Evolutionary conservation across 2,113 vertebrate species (phyloP).

Genomic region (Octodon degus): DNA sequence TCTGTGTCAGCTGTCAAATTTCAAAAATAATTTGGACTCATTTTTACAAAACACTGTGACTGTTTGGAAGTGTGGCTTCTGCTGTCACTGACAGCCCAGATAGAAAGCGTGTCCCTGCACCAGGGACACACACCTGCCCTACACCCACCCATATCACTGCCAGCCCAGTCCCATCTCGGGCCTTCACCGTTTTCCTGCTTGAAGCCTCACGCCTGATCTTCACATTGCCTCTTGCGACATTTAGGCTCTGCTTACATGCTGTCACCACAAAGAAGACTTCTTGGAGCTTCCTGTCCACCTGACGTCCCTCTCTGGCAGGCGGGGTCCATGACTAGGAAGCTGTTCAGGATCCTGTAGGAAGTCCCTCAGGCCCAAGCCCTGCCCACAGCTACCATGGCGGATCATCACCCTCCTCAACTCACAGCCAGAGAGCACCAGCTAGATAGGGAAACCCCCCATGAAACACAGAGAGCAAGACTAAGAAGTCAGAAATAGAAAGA

Average conservation of each 20-base stretch:
- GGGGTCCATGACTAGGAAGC: background rate
- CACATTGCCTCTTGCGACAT: rapidly evolving
- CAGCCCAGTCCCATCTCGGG: background rate
- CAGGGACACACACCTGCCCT: background rate
- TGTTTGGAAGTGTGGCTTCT: constrained; percentile 5
- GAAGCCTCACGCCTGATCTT: background rate
- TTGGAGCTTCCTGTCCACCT: background rate
- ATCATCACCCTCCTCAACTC: background rate
- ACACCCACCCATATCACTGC: background rate
- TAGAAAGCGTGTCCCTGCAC: background rate
- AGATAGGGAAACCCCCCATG: background rate
- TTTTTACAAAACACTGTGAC: constrained; percentile 37
- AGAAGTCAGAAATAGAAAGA: constrained; percentile 2
- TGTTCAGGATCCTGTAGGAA: background rate
- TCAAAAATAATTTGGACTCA: constrained; percentile 34
- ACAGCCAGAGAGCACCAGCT: background rate
- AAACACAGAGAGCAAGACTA: constrained; percentile 41
- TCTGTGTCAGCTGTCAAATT: constrained; percentile 43
- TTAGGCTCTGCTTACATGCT: background rate
- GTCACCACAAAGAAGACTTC: background rate
- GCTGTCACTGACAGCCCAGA: background rate
- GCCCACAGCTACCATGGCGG: no score
- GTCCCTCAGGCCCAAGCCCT: background rate
- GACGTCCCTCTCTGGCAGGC: background rate
- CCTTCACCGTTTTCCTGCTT: background rate